Conservation (phyloP, 1,140 invertebrate species). For the Philotrypesis tridentata region DNA sequence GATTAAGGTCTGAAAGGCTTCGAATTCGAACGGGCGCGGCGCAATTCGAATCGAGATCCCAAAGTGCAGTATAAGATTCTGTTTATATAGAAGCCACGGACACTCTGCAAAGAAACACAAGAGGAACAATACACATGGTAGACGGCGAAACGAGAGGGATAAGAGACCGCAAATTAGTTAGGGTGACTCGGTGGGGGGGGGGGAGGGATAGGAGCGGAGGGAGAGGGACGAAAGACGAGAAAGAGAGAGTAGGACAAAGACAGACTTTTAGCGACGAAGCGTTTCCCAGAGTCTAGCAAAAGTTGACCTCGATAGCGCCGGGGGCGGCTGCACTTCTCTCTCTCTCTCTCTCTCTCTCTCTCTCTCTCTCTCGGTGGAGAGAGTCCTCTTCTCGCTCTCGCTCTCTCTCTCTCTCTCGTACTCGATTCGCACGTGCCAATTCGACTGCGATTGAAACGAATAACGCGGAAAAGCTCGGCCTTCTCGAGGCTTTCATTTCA, state of each 20-base stretch:
- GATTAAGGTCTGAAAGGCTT: no score
- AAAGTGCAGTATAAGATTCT: no score
- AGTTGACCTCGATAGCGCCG: slow-evolving; percentile 58
- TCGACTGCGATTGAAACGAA: background rate
- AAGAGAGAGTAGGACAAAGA: background rate
- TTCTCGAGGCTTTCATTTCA: background rate
- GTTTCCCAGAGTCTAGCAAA: slow-evolving; percentile 50
- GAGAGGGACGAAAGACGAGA: background rate
- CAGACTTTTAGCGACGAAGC: slow-evolving; percentile 43
- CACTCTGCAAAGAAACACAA: no score
- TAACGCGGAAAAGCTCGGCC: slow-evolving; percentile 3
- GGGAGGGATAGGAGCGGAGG: background rate
- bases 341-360: background rate
- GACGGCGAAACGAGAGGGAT: background rate
- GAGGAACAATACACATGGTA: background rate
- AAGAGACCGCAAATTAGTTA: background rate
- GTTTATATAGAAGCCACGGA: no score
- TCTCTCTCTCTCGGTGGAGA: no score
- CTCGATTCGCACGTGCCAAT: slow-evolving; percentile 35
- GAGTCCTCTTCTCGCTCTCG: no score
- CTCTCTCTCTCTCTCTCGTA: background rate
- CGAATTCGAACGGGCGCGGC: no score
- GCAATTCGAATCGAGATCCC: no score
- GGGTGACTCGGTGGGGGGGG: background rate
- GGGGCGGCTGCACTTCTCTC: slow-evolving; percentile 21